These are phyloP conservation scores for Zonitis immaculata DNA, from an alignment of 2,888 invertebrate species.

Conservation along the genomic window DNA sequence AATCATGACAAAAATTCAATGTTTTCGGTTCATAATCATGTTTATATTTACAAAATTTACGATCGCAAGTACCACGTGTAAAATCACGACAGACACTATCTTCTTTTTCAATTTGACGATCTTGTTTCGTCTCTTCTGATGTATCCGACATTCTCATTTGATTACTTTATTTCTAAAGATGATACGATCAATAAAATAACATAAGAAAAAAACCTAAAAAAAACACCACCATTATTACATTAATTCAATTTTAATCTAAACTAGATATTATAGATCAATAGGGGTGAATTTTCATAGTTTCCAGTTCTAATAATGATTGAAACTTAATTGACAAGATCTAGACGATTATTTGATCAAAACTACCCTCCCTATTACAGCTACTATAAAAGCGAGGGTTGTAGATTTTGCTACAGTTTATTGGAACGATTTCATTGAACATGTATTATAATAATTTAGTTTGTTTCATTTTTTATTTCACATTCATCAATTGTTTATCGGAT, in stretches of 20 bases:
- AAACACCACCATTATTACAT: too few relatives aligned
- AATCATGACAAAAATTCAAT: constrained; percentile 59
- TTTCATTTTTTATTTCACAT: constrained; percentile 27
- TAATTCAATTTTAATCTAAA: too few relatives aligned
- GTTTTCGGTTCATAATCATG: constrained; percentile 49
- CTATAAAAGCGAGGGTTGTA: constrained; percentile 1
- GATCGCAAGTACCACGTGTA: constrained; percentile 55
- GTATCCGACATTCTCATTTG: constrained; percentile 39
- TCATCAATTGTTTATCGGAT: constrained; percentile 34
- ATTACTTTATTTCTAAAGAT: not conserved
- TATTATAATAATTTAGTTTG: constrained; percentile 23
- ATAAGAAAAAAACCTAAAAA: constrained; percentile 11
- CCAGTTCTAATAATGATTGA: too few relatives aligned
- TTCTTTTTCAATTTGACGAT: constrained; percentile 36
- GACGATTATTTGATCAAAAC: constrained; percentile 21
- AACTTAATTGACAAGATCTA: not conserved
- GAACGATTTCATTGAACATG: constrained; percentile 7
- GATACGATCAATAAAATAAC: not conserved
- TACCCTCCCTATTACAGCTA: constrained; percentile 15
- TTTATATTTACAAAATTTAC: constrained; percentile 54
- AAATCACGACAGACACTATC: constrained; percentile 56
- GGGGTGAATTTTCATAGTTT: too few relatives aligned
- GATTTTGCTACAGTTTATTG: constrained; percentile 1
- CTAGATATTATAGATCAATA: constrained; percentile 7
- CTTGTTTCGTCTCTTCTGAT: constrained; percentile 38